These are phyloP conservation scores for Idaea straminata DNA, from an alignment of 2,888 invertebrate species.

Conservation along the genomic window DNA sequence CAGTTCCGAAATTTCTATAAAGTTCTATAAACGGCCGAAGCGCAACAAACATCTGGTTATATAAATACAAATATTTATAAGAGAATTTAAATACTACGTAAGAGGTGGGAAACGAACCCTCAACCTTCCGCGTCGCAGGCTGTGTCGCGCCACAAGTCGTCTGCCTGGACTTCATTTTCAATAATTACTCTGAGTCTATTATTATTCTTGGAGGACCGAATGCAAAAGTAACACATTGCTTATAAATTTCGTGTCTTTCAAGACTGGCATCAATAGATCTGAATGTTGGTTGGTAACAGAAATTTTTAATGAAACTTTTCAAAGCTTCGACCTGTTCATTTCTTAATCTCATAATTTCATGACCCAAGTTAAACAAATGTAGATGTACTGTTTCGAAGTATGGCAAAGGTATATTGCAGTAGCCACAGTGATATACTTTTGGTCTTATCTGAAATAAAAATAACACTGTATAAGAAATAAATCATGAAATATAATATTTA, in stretches of 20 bases:
- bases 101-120: no score
- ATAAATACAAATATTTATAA: no score
- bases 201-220: background rate
- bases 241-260: background rate
- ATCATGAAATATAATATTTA: no score
- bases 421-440: background rate
- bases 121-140: no score
- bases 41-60: no score
- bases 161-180: no score
- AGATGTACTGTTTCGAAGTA: conserved; percentile 6
- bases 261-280: background rate
- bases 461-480: background rate
- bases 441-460: background rate
- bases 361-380: background rate
- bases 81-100: no score
- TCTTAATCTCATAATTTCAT: background rate
- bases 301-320: background rate
- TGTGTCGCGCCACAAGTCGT: no score
- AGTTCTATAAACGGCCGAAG: no score
- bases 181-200: background rate
- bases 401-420: conserved; percentile 8
- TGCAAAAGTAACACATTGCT: background rate
- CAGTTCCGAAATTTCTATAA: no score
- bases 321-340: background rate
- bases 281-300: background rate